Conservation (phyloP, 1,140 invertebrate genomes). For the Nasonia longicornis region DNA sequence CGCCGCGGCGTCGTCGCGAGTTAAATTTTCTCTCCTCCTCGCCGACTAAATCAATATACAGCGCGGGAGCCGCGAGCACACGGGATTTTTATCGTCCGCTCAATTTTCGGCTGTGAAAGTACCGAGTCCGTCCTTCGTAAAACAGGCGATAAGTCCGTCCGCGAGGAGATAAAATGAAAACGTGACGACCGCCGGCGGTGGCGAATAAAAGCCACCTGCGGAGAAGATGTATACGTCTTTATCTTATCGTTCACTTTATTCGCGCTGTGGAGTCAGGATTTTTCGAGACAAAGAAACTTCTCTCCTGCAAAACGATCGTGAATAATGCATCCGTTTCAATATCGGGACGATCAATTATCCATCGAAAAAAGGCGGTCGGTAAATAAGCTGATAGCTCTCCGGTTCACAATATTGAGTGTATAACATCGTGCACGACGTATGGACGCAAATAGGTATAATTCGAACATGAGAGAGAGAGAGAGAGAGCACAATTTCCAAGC, state of each 20-base stretch:
- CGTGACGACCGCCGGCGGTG: background rate
- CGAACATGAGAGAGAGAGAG: background rate
- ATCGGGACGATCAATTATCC: background rate
- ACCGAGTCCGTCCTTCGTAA: background rate
- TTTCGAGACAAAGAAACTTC: background rate
- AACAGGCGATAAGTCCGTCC: background rate
- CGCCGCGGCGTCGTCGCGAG: background rate
- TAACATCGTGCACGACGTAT: background rate
- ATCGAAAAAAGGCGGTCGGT: background rate
- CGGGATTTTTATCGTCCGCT: background rate
- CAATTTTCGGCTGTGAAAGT: background rate
- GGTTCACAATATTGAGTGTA: too few species aligned
- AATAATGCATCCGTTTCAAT: background rate
- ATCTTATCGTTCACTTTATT: conserved; percentile 14
- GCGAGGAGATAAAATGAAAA: conserved; percentile 27
- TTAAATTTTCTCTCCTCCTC: background rate
- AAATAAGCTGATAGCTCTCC: too few species aligned
- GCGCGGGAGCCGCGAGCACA: background rate
- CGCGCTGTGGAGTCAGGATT: background rate
- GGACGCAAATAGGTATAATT: background rate
- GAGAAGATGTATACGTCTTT: conserved; percentile 10
- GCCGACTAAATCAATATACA: background rate
- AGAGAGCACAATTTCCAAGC: background rate
- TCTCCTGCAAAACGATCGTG: background rate
- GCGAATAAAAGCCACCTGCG: conserved; percentile 22